Evolutionary conservation across 1,140 invertebrate genomes (phyloP).

Genomic region (Lordiphosa stackelbergi): DNA sequence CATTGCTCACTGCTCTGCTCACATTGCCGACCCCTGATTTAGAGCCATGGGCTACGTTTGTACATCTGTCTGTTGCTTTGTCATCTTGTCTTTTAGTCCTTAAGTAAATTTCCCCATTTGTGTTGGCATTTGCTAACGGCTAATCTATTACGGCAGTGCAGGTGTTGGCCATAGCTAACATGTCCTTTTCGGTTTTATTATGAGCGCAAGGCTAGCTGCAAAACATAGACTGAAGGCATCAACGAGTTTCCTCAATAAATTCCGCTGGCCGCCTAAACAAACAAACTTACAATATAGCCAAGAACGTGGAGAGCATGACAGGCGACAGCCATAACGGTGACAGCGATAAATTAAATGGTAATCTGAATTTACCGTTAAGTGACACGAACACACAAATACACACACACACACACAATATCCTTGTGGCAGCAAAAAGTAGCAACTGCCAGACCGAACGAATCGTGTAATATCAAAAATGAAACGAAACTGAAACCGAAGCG

Average conservation of each 20-base stretch:
- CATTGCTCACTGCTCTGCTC: no score
- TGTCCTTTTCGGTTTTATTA: conserved; percentile 41
- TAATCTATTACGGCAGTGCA: conserved; percentile 11
- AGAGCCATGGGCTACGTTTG: no score
- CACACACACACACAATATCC: conserved; percentile 15
- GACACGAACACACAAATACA: conserved; percentile 61
- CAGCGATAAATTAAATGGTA: conserved; percentile 75
- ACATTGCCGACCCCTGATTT: no score
- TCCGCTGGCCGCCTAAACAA: conserved; percentile 24
- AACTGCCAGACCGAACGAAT: conserved; percentile 59
- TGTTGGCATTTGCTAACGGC: neutral
- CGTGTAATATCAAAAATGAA: conserved; percentile 28
- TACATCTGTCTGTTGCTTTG: no score
- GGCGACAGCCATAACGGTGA: conserved; percentile 75
- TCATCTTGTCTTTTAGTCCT: no score
- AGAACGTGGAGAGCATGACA: conserved; percentile 43
- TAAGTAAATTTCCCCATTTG: neutral
- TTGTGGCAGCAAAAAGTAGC: conserved; percentile 45
- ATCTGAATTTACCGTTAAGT: conserved; percentile 75
- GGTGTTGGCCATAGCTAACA: conserved; percentile 15
- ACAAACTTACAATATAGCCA: conserved; percentile 3
- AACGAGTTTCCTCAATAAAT: conserved; percentile 70
- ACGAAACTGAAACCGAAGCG: conserved; percentile 40
- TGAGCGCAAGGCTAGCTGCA: conserved; percentile 43
- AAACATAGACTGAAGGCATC: conserved; percentile 22